Evolutionary conservation across 2,888 invertebrate genomes (phyloP), one percentile per base, ranked within the genome.

Genomic region (Dicyrtoma fusca): DNA sequence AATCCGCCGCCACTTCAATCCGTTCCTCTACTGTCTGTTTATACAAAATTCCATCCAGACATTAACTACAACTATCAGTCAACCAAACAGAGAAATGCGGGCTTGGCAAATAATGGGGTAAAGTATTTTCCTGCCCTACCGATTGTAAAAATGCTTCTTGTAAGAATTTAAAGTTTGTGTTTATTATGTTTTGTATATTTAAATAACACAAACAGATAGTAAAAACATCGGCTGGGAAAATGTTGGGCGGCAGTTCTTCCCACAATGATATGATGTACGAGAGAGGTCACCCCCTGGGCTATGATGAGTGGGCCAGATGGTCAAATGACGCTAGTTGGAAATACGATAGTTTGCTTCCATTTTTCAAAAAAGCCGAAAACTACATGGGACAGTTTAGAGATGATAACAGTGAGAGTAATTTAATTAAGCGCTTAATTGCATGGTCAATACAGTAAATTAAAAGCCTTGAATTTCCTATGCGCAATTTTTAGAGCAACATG

Each of bases 221-320:
- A 25, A 1, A 3, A 1, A n/a, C n/a, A 19, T 13, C 64, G 1
- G 64, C 64, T 23, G 62, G 62, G 6, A 62, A 62, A n/a, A 44
- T 34, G 44, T 14, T 62, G 14, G 62, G 62, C 4, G 62, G 62
- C 1, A 11, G 19, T n/a, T 19, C 44, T 4, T 62, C 44, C 3
- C 62, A 44, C 34, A 34, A 62, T 62, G 42, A 34, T 44, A 14
- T 62, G 19, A 42, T 42, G n/a, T 62, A 45, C 17, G 44, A 44
- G 17, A 11, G 62, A 21, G 62, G 62, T 44, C 42, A 62, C 19
- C 62, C 62, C 4, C 1, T 5, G 17, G 44, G 21, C 14, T 62
- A 62, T 19, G 62, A 62, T 44, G 62, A 44, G 44, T 62, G 62
- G 62, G 62, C 62, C 11, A 19, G 5, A 17, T 62, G 26, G 62